A percentile compares a stretch with the other conserved stretches of the same genome.
Conservation (phyloP, 2,113 vertebrate genomes). For the Lophotis ruficrista region DNA sequence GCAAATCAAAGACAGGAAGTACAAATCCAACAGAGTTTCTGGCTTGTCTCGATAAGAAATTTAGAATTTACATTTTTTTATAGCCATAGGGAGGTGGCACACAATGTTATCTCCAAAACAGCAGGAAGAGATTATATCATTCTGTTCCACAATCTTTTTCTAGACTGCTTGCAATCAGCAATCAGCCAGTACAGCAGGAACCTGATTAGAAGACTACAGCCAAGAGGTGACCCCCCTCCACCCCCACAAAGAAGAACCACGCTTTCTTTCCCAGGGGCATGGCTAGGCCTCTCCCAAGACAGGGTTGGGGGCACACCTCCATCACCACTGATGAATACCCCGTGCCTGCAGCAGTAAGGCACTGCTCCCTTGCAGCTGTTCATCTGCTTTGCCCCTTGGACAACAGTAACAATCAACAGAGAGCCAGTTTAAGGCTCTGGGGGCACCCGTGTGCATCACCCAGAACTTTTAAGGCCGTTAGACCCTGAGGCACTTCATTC, state of each 20-base stretch:
- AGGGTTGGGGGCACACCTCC: background rate
- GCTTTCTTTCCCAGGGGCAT: background rate
- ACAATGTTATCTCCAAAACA: slow-evolving; percentile 34
- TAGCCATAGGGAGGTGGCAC: slow-evolving; percentile 7
- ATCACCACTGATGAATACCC: background rate
- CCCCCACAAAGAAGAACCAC: background rate
- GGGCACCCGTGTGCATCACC: accelerated
- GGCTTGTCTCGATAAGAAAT: slow-evolving; percentile 11
- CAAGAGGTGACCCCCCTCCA: background rate
- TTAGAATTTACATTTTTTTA: slow-evolving; percentile 25
- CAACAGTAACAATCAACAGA: background rate
- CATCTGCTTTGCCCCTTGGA: background rate
- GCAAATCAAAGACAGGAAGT: slow-evolving; percentile 25
- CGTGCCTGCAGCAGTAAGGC: accelerated
- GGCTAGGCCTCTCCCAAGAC: background rate
- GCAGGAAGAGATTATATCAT: slow-evolving; percentile 40
- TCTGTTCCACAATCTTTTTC: background rate
- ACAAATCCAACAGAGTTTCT: slow-evolving; percentile 19
- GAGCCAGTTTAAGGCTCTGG: background rate
- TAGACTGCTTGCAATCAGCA: background rate
- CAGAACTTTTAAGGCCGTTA: background rate
- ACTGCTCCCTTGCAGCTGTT: background rate
- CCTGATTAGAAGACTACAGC: background rate
- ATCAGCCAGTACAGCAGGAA: background rate
- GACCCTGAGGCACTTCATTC: background rate